phyloP scores from a whole-genome alignment of 2,888 invertebrate genomes.

The Stratiomys singularior region DNA sequence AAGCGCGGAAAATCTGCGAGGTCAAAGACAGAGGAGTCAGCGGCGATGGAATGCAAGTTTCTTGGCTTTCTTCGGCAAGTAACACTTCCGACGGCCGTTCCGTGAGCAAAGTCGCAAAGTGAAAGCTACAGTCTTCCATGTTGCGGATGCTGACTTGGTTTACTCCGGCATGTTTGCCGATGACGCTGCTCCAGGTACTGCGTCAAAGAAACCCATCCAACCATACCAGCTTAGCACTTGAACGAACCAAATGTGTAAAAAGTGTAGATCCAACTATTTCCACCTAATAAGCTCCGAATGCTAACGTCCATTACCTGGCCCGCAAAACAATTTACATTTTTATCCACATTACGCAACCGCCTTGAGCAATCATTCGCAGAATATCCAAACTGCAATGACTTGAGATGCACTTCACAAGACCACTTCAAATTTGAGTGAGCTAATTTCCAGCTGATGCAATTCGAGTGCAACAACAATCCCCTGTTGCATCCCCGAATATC shows the following conservation, averaged over 20 bases:
- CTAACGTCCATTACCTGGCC: not conserved
- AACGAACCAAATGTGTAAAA: not conserved
- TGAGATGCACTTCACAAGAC: too few relatives aligned
- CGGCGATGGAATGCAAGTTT: not conserved
- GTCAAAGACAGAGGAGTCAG: slow-evolving; percentile 26
- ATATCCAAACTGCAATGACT: too few relatives aligned
- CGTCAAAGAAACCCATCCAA: not conserved
- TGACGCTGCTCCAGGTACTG: not conserved
- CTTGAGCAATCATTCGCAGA: too few relatives aligned
- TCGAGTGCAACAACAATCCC: too few relatives aligned
- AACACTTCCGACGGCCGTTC: slow-evolving; percentile 34
- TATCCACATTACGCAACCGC: too few relatives aligned
- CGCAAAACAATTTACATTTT: not conserved
- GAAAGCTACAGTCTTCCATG: slow-evolving; percentile 41
- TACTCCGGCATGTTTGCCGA: not conserved
- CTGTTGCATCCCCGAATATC: too few relatives aligned
- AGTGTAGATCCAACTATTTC: not conserved
- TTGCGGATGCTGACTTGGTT: slow-evolving; percentile 28
- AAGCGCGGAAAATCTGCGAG: slow-evolving; percentile 17
- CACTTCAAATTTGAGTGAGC: too few relatives aligned
- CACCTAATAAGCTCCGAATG: not conserved
- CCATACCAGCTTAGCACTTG: not conserved
- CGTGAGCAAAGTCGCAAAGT: slow-evolving; percentile 48
- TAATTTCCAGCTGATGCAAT: too few relatives aligned
- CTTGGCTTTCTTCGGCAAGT: slow-evolving; percentile 30